Conservation (phyloP, 2,113 vertebrate species). For the Sinocyclocheilus anshuiensis region DNA sequence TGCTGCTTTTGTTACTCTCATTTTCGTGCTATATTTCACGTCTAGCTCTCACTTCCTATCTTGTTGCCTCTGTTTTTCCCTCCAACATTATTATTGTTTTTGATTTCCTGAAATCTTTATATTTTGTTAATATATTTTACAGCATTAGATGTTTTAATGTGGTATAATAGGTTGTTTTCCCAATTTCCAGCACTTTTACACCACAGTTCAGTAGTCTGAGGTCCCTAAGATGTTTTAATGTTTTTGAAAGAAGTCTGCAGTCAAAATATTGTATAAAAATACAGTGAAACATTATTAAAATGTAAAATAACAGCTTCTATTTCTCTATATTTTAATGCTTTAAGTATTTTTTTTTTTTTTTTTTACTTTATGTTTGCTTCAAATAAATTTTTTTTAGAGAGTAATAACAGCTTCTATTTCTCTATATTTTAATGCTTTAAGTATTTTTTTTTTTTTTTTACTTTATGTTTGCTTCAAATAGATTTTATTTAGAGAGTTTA, state of each 20-base stretch:
- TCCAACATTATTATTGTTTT: neutral
- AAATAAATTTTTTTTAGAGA: too few species aligned
- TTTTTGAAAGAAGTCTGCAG: neutral
- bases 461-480: too few species aligned
- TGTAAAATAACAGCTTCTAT: neutral
- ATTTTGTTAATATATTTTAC: neutral
- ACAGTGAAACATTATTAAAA: neutral
- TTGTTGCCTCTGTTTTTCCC: neutral
- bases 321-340: too few species aligned
- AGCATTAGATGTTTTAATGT: neutral
- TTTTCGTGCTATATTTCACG: neutral
- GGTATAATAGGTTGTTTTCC: neutral
- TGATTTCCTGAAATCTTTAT: neutral
- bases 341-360: too few species aligned
- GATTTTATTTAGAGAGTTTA: too few species aligned
- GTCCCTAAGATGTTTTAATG: neutral
- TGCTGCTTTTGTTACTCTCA: neutral
- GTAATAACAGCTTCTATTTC: too few species aligned
- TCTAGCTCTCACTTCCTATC: neutral
- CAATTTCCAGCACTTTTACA: neutral
- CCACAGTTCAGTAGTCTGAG: neutral
- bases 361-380: too few species aligned
- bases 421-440: too few species aligned
- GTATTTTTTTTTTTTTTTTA: too few species aligned
- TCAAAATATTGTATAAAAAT: neutral